These are phyloP conservation scores for Harpagus bidentatus DNA, from an alignment of 2,113 vertebrate species.

Conservation along the genomic window DNA sequence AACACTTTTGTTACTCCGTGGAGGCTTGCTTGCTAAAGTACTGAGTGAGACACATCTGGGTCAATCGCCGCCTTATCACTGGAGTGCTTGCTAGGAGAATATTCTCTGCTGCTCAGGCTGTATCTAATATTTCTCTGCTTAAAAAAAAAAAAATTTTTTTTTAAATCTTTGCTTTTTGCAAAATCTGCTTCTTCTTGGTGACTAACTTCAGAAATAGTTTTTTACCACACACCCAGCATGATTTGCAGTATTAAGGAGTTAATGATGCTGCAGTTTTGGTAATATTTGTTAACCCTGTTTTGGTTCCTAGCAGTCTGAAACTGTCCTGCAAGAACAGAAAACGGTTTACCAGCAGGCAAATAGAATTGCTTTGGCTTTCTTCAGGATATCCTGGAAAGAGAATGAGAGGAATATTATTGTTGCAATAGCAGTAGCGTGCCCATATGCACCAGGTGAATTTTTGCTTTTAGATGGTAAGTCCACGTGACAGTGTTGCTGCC, in stretches of 20 bases:
- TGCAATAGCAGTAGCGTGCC: background rate
- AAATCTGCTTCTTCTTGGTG: background rate
- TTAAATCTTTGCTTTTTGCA: background rate
- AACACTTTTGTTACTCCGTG: background rate
- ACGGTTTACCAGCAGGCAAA: background rate
- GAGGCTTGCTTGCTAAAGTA: background rate
- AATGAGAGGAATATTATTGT: background rate
- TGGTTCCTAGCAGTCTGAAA: background rate
- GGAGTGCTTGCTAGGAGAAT: background rate
- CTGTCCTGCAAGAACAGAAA: background rate
- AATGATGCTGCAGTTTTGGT: background rate
- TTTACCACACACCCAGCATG: background rate
- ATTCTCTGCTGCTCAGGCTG: background rate
- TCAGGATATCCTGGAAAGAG: background rate
- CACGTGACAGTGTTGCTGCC: background rate
- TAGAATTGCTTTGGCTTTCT: background rate
- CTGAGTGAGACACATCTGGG: background rate
- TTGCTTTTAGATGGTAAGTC: background rate
- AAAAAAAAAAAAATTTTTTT: background rate
- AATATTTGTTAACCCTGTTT: background rate
- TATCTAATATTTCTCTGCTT: background rate
- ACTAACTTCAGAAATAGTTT: background rate
- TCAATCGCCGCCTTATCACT: background rate
- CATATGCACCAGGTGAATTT: rapidly evolving
- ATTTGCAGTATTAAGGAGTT: background rate